Percentiles rank a stretch among this genome's conserved stretches.
Evolutionary conservation across 2,888 invertebrate genomes (phyloP).

Genomic region (Andrena minutula): DNA sequence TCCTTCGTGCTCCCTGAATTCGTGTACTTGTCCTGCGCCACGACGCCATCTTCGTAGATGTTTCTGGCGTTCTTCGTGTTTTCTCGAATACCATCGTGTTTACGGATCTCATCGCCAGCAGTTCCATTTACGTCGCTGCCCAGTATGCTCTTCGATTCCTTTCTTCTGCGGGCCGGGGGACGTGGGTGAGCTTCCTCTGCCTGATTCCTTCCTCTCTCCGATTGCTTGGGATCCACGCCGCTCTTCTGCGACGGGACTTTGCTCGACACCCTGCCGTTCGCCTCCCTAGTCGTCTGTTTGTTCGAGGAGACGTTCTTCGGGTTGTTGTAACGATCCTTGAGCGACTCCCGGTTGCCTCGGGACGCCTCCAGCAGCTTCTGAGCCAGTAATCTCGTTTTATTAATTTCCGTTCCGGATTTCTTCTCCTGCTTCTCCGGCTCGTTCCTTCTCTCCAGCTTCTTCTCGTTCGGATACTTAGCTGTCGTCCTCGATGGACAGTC

Average conservation of each 20-base stretch:
- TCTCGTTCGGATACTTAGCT: conserved; percentile 47
- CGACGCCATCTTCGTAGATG: not conserved
- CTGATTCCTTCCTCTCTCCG: conserved; percentile 47
- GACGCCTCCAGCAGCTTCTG: conserved; percentile 77
- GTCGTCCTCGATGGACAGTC: conserved; percentile 45
- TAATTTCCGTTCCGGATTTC: conserved; percentile 67
- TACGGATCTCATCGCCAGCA: not conserved
- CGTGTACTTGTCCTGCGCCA: not conserved
- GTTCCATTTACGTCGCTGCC: conserved; percentile 30
- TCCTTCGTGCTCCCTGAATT: conserved; percentile 6
- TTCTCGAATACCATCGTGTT: not conserved
- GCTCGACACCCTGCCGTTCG: conserved; percentile 52
- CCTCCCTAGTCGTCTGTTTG: conserved; percentile 23
- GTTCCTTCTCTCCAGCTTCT: conserved; percentile 36
- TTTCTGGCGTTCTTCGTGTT: not conserved
- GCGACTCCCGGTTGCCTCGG: conserved; percentile 67
- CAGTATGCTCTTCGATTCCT: conserved; percentile 55
- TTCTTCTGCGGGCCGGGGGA: conserved; percentile 68
- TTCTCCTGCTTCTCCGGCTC: conserved; percentile 65
- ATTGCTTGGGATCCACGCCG: conserved; percentile 35
- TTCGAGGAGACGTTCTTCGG: conserved; percentile 52
- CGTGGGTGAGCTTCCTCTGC: conserved; percentile 60
- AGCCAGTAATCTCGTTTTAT: conserved; percentile 71
- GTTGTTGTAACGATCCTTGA: conserved; percentile 64
- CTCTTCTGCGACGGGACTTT: conserved; percentile 40